These are phyloP conservation scores for Dendrophyllia cribrosa DNA, from an alignment of 64 coral and sea anemone genomes.

Conservation along the genomic window DNA sequence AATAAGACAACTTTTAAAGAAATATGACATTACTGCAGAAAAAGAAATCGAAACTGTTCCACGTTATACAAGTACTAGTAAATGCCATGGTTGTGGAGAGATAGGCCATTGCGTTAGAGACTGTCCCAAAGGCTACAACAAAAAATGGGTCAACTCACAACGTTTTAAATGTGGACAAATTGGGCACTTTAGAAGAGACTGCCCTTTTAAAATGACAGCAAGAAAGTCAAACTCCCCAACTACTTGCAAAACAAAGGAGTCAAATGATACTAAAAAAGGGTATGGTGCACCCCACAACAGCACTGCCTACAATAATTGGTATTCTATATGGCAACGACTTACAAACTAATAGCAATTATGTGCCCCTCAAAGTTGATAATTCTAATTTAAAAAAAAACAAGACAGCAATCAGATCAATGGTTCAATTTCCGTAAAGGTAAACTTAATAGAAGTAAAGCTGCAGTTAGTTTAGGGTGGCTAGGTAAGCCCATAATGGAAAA, in stretches of 20 bases:
- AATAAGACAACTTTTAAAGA: constrained; percentile 6
- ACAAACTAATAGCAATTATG: not conserved
- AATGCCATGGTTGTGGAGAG: constrained; percentile 19
- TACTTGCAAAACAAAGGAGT: not conserved
- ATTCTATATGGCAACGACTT: not conserved
- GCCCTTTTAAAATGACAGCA: constrained; percentile 6
- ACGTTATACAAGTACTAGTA: constrained; percentile 38
- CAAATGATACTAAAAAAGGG: not conserved
- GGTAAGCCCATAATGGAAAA: not conserved
- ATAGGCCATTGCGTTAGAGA: constrained; percentile 12
- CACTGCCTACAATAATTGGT: constrained; percentile 18
- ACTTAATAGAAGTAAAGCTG: constrained; percentile 48
- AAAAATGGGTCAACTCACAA: not conserved
- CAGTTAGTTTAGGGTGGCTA: not conserved
- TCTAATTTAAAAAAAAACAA: not conserved
- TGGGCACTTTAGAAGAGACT: constrained; percentile 49
- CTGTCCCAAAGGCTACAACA: constrained; percentile 22
- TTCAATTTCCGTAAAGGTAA: not conserved
- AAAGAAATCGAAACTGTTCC: not conserved
- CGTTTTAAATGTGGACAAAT: constrained; percentile 42
- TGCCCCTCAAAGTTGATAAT: constrained; percentile 13
- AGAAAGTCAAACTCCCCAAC: not conserved
- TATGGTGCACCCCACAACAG: constrained; percentile 23
- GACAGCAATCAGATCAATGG: constrained; percentile 12
- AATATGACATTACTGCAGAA: constrained; percentile 20